phyloP scores from a whole-genome alignment of 2,797 vertebrate genomes.

The Jordanella pulchra region DNA sequence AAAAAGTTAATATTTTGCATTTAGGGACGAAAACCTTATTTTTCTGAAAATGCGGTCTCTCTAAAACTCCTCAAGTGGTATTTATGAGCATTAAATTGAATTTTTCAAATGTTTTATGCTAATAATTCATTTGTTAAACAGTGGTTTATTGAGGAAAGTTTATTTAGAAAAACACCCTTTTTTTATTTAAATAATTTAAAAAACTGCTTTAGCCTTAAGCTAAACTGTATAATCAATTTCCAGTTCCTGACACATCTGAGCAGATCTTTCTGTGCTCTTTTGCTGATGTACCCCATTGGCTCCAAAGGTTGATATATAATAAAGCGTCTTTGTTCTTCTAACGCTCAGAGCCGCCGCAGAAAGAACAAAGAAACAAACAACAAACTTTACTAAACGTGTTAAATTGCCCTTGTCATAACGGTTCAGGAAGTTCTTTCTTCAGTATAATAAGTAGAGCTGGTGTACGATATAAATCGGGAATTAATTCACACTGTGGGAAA shows the following conservation, averaged over 20 bases:
- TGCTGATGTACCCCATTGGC: neutral
- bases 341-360: conserved; percentile 22
- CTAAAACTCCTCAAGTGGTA: too few species aligned
- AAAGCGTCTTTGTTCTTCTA: conserved; percentile 30
- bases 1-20: too few species aligned
- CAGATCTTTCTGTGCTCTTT: neutral
- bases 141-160: too few species aligned
- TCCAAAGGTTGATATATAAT: neutral
- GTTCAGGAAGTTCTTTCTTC: conserved; percentile 67
- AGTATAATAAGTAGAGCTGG: conserved; percentile 42
- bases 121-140: too few species aligned
- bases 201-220: neutral
- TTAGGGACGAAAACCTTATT: too few species aligned
- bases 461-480: conserved; percentile 63
- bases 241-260: neutral
- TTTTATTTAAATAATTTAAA: too few species aligned
- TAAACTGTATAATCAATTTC: neutral
- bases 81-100: too few species aligned
- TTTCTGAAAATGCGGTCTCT: too few species aligned
- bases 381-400: conserved; percentile 53
- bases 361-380: conserved; percentile 49
- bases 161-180: too few species aligned
- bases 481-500: conserved; percentile 19
- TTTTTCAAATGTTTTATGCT: too few species aligned
- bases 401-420: conserved; percentile 73